These are phyloP conservation scores for Hydrophis major DNA, from an alignment of 2,797 vertebrate species.

Conservation along the genomic window DNA sequence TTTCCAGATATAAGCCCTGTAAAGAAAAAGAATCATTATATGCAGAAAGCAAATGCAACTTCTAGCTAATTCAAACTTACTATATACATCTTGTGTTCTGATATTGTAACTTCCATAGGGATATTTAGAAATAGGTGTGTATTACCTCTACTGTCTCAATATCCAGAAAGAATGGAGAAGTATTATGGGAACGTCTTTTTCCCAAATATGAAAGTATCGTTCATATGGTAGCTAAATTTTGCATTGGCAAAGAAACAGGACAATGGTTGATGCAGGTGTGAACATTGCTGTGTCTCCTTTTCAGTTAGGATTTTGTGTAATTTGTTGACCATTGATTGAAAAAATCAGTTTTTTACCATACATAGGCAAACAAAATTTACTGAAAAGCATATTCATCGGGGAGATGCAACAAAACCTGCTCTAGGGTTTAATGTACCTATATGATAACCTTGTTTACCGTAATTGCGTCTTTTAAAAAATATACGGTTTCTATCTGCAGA, in stretches of 20 bases:
- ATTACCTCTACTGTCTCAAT: neutral
- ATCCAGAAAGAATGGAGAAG: neutral
- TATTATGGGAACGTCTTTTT: neutral
- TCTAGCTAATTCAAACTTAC: neutral
- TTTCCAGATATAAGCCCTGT: neutral
- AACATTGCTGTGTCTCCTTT: neutral
- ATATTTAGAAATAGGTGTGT: neutral
- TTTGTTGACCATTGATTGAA: neutral
- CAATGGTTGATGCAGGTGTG: neutral
- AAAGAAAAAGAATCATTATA: neutral
- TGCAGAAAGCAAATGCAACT: neutral
- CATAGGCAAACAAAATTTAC: neutral
- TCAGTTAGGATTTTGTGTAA: neutral
- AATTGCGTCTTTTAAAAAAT: neutral
- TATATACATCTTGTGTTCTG: neutral
- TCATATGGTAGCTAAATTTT: neutral
- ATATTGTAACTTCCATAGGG: neutral
- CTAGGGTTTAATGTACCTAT: neutral
- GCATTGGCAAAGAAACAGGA: neutral
- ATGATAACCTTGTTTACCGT: neutral
- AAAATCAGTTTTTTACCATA: neutral
- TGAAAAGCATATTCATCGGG: neutral
- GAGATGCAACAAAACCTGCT: neutral
- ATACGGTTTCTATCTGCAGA: neutral
- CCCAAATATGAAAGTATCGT: neutral